Evolutionary conservation across 1,140 invertebrate genomes (phyloP).

Genomic region (Bombyx mandarina): DNA sequence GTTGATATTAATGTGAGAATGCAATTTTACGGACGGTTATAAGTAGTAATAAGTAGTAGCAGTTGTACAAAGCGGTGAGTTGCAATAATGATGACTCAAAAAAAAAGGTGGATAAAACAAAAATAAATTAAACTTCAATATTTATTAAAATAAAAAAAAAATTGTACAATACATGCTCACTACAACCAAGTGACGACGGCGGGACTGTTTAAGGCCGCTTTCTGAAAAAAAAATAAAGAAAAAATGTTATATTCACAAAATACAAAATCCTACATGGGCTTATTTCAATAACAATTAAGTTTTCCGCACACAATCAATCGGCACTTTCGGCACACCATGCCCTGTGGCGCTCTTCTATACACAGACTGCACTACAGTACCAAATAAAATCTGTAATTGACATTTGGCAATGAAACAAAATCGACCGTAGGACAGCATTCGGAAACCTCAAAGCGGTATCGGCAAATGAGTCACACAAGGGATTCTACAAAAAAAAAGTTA

Average conservation of each 20-base stretch:
- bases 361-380: not conserved
- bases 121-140: not conserved
- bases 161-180: constrained; percentile 13
- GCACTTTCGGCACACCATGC: not conserved
- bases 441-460: constrained; percentile 32
- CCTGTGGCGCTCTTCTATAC: not conserved
- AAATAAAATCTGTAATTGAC: constrained; percentile 37
- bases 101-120: no score
- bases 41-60: no score
- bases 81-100: no score
- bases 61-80: no score
- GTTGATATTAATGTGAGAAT: no score
- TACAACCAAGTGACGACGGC: constrained; percentile 1
- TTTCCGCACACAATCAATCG: not conserved
- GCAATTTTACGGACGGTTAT: no score
- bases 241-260: not conserved
- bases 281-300: constrained; percentile 1
- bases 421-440: constrained; percentile 23
- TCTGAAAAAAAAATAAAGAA: constrained; percentile 19
- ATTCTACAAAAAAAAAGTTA: constrained; percentile 40
- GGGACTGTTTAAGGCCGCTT: constrained; percentile 18
- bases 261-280: not conserved
- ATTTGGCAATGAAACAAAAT: constrained; percentile 29
- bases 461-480: constrained; percentile 46
- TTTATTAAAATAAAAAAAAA: constrained; percentile 10